phyloP scores from a whole-genome alignment of 2,888 invertebrate species.

The Caenorhabditis zanzibari region DNA sequence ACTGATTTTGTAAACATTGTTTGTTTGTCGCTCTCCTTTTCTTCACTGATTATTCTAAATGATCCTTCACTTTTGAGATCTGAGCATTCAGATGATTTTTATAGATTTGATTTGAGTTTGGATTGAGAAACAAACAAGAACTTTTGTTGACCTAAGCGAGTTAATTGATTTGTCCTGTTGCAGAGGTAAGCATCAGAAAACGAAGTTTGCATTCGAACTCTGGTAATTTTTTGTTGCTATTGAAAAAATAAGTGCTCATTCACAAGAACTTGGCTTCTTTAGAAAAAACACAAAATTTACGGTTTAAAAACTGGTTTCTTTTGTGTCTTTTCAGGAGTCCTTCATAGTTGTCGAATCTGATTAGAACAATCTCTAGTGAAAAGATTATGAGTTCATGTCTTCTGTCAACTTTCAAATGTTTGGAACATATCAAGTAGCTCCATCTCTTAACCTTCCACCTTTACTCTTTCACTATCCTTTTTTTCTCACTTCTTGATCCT shows the following conservation, averaged over 20 bases:
- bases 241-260: too few species aligned
- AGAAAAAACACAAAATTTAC: too few species aligned
- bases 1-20: constrained; percentile 19
- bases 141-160: background rate
- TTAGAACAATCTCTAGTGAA: background rate
- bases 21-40: constrained; percentile 14
- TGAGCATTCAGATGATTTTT: background rate
- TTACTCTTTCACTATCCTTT: background rate
- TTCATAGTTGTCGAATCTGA: too few species aligned
- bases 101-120: background rate
- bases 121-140: background rate
- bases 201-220: too few species aligned
- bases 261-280: too few species aligned
- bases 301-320: too few species aligned
- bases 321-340: too few species aligned
- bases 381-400: constrained; percentile 5
- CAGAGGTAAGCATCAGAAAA: too few species aligned
- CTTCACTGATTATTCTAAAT: constrained; percentile 7
- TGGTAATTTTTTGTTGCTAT: too few species aligned
- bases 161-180: background rate
- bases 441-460: constrained; percentile 7
- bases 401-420: constrained; percentile 6
- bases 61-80: constrained; percentile 11
- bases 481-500: constrained; percentile 6
- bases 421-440: background rate